Conservation (phyloP, 2,797 vertebrate genomes). For the Sparus aurata region DNA sequence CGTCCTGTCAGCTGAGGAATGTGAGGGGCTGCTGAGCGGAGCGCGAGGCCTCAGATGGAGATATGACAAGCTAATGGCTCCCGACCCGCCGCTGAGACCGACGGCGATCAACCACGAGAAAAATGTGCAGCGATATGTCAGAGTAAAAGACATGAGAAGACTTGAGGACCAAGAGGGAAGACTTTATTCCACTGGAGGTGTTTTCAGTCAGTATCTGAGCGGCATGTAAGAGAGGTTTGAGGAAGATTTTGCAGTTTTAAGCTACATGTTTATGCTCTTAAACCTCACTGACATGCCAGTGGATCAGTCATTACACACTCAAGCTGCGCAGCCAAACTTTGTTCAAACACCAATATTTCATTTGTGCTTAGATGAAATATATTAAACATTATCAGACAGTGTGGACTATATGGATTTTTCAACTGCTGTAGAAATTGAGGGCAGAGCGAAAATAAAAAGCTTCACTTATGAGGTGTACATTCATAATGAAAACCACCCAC, state of each 20-base stretch:
- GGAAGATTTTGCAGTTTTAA: not conserved
- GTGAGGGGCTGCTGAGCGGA: constrained; percentile 33
- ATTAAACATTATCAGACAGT: too few species aligned
- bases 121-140: constrained; percentile 33
- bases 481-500: too few species aligned
- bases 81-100: constrained; percentile 38
- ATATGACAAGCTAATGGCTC: constrained; percentile 76
- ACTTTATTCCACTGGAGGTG: not conserved
- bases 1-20: constrained; percentile 62
- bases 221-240: not conserved
- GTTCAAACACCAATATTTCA: not conserved
- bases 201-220: not conserved
- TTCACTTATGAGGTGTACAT: too few species aligned
- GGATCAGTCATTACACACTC: not conserved
- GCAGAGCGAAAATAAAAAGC: too few species aligned
- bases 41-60: constrained; percentile 85
- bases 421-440: too few species aligned
- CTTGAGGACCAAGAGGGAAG: constrained; percentile 6
- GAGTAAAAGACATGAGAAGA: constrained; percentile 18
- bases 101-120: constrained; percentile 40
- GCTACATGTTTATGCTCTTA: not conserved
- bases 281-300: not conserved
- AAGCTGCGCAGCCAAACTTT: not conserved
- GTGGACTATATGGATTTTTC: too few species aligned
- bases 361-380: too few species aligned